Evolutionary conservation across 2,797 vertebrate genomes (phyloP).

Genomic region (Peromyscus melanophrys): DNA sequence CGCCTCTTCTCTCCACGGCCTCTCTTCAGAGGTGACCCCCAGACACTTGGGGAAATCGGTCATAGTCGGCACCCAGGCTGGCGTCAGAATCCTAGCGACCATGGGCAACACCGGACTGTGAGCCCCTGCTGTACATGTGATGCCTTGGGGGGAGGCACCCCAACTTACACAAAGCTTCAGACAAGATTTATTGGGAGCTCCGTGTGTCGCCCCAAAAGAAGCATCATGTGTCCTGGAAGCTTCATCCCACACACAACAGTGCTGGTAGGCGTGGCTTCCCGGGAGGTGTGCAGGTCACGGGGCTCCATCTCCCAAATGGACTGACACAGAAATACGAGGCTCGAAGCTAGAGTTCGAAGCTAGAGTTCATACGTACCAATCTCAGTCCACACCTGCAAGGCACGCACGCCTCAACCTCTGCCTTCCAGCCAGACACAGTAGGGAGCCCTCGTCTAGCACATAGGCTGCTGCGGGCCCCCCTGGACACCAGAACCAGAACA

Average conservation of each 20-base stretch:
- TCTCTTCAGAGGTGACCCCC: not conserved
- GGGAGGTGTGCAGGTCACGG: not conserved
- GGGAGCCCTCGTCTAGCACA: not conserved
- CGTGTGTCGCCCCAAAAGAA: not conserved
- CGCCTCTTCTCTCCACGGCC: fast-evolving
- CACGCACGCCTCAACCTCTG: not conserved
- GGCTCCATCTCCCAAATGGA: too few relatives aligned
- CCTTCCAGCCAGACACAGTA: too few relatives aligned
- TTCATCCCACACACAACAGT: not conserved
- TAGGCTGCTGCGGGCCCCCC: not conserved
- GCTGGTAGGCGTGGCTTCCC: not conserved
- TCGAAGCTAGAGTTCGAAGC: too few relatives aligned
- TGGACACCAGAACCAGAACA: not conserved
- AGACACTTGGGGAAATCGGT: not conserved
- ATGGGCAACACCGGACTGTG: not conserved
- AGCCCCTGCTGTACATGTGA: not conserved
- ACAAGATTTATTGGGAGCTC: not conserved
- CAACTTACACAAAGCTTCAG: not conserved
- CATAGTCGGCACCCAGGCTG: not conserved
- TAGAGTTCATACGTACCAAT: not conserved
- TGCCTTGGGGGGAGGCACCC: not conserved
- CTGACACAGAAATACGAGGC: not conserved
- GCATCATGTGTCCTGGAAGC: not conserved
- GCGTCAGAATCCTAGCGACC: not conserved
- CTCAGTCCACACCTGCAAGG: not conserved